Evolutionary conservation across 2,888 invertebrate species (phyloP).

Genomic region (Orthonychiurus folsomi): DNA sequence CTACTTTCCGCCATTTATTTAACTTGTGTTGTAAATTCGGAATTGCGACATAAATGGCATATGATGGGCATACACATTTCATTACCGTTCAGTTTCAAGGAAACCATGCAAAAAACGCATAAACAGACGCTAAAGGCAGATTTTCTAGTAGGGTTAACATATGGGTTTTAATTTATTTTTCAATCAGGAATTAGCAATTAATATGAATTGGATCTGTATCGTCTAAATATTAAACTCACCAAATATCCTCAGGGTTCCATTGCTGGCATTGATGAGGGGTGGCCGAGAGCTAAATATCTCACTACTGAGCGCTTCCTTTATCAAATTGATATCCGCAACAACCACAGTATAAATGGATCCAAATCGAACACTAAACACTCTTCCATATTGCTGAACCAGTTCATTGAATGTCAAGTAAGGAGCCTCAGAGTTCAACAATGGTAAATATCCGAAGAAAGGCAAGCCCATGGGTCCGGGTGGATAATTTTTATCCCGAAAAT

Average conservation of each 20-base stretch:
- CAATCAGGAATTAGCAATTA: no score
- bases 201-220: no score
- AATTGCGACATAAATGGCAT: no score
- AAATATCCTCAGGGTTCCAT: conserved; percentile 77
- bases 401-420: conserved; percentile 63
- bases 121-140: no score
- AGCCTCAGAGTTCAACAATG: conserved; percentile 58
- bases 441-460: conserved; percentile 69
- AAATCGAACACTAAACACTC: conserved; percentile 61
- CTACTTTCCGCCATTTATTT: no score
- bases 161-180: no score
- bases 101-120: no score
- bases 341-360: conserved; percentile 69
- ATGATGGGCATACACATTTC: no score
- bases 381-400: conserved; percentile 60
- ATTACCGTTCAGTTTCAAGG: no score
- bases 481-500: conserved; percentile 46
- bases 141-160: no score
- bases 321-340: conserved; percentile 61
- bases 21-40: no score
- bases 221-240: no score
- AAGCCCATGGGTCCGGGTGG: conserved; percentile 74
- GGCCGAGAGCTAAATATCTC: conserved; percentile 67
- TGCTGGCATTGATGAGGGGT: conserved; percentile 66
- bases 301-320: conserved; percentile 63